Conservation (phyloP, 1,140 invertebrate species). For the Amyelois transitella region DNA sequence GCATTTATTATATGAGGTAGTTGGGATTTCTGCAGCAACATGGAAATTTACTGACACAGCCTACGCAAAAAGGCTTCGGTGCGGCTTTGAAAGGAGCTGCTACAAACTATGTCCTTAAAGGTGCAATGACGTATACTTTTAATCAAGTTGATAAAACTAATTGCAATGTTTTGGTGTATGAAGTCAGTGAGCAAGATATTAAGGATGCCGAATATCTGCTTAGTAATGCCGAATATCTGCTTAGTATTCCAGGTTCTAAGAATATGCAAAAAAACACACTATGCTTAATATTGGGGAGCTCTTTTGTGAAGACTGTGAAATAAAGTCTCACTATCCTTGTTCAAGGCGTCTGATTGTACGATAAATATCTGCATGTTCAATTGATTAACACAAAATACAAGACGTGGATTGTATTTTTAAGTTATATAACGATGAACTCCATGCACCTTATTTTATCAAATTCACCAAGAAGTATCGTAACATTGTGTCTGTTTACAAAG, state of each 20-base stretch:
- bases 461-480: background rate
- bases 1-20: too few species aligned
- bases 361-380: background rate
- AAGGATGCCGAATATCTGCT: background rate
- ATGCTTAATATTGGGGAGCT: background rate
- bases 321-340: background rate
- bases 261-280: background rate
- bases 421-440: background rate
- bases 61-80: background rate
- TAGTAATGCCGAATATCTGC: background rate
- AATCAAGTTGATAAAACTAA: background rate
- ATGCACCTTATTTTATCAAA: background rate
- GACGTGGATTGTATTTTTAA: background rate
- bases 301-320: background rate
- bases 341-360: background rate
- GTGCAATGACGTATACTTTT: too few species aligned
- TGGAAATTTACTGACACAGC: background rate
- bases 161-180: background rate
- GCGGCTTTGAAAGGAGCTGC: background rate
- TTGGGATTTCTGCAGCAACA: background rate
- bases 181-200: background rate
- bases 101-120: background rate
- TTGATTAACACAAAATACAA: background rate
- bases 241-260: background rate
- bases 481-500: background rate